These are phyloP conservation scores for Pollenia angustigena DNA, from an alignment of 2,888 invertebrate genomes.

Conservation along the genomic window DNA sequence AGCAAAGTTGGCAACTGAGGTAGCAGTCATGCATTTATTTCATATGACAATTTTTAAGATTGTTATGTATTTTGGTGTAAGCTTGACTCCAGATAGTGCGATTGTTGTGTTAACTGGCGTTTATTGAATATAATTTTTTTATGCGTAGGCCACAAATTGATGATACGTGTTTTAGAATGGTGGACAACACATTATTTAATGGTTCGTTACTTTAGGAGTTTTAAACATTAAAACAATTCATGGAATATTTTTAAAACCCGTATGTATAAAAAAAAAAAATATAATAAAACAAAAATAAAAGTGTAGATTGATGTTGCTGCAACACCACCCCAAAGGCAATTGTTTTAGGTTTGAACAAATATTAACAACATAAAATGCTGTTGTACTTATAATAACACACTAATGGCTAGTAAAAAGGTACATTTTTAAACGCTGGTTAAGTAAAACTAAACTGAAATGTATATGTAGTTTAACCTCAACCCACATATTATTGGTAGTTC, in stretches of 20 bases:
- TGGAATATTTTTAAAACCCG: constrained; percentile 23
- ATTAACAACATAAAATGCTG: constrained; percentile 29
- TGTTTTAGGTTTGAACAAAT: constrained; percentile 42
- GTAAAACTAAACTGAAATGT: too few relatives aligned
- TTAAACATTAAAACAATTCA: constrained; percentile 48
- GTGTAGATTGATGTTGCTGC: constrained; percentile 58
- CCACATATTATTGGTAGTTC: too few relatives aligned
- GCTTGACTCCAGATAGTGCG: constrained; percentile 54
- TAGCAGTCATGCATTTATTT: constrained; percentile 64
- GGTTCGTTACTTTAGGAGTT: constrained; percentile 25
- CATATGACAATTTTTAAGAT: constrained; percentile 67
- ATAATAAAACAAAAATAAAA: constrained; percentile 31
- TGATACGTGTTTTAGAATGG: constrained; percentile 66
- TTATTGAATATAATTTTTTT: constrained; percentile 62
- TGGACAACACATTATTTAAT: constrained; percentile 65
- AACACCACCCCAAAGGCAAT: constrained; percentile 65
- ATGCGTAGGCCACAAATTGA: constrained; percentile 77
- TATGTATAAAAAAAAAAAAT: neutral
- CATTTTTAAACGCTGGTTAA: too few relatives aligned
- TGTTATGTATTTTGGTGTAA: constrained; percentile 45
- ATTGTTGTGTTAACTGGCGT: constrained; percentile 57
- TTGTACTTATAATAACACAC: too few relatives aligned
- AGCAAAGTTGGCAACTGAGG: constrained; percentile 46
- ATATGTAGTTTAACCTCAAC: too few relatives aligned
- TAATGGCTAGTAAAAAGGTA: neutral